phyloP scores from a whole-genome alignment of 2,888 invertebrate species.

The Trisateles emortualis region DNA sequence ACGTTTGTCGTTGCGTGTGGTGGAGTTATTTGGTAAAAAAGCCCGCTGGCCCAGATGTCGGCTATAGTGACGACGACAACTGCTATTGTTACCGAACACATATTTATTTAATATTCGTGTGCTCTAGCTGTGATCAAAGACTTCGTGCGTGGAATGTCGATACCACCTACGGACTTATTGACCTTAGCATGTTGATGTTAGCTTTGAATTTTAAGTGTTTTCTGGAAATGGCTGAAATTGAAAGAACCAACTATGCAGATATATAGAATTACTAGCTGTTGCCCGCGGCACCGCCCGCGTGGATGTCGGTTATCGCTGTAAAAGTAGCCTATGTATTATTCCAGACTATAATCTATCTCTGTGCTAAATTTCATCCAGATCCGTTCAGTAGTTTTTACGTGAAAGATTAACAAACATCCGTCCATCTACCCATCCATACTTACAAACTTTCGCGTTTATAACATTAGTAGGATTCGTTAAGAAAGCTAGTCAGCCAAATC shows the following conservation, averaged over 20 bases:
- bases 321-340: too few species aligned
- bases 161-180: constrained; percentile 41
- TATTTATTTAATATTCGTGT: constrained; percentile 54
- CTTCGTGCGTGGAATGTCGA: constrained; percentile 54
- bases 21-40: constrained; percentile 53
- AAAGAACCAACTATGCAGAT: too few species aligned
- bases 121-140: constrained; percentile 47
- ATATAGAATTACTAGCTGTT: too few species aligned
- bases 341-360: too few species aligned
- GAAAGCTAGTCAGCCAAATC: not conserved
- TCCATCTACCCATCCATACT: too few species aligned
- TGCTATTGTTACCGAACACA: constrained; percentile 48
- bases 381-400: too few species aligned
- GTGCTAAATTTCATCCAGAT: too few species aligned
- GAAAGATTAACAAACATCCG: too few species aligned
- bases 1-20: constrained; percentile 57
- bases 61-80: constrained; percentile 43
- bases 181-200: constrained; percentile 8
- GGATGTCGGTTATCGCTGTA: too few species aligned
- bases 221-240: not conserved
- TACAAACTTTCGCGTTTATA: too few species aligned
- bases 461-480: not conserved
- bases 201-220: not conserved
- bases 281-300: too few species aligned
- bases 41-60: constrained; percentile 58